Evolutionary conservation across 1,140 invertebrate genomes (phyloP), one percentile per base, ranked within the genome.

Genomic region (Ceratina japonica): DNA sequence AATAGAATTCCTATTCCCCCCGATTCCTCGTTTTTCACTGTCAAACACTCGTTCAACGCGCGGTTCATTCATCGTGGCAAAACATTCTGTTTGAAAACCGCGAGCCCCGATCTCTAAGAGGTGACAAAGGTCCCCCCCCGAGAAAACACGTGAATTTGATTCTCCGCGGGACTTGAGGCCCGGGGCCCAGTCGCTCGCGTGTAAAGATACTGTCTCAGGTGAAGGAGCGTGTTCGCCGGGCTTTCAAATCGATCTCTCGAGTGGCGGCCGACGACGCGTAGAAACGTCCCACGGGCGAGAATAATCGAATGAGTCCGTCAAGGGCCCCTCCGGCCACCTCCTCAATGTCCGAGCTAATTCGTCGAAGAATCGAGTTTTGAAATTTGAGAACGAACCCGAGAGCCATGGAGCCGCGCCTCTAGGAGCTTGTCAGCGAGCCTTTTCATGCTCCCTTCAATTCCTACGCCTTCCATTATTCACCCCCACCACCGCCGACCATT

Each of bases 331-430:
- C n/a, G n/a, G 56, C 59, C 68, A 52, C 69, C 69, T 62, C 68
- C 74, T 77, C 74, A 89, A 89, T 89, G 85, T 88, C 83, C 75
- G 49, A 88, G 91, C 91, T 91, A 92, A 92, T 92, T 90, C 88
- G 71, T 66, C 73, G 65, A 82, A 87, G 87, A 91, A 91, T 90
- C 87, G 87, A 84, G 89, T 89, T 90, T 89, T 86, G 90, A 91
- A 92, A 92, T 89, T 88, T 84, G 88, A 92, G 88, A 79, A 37
- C 37, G 73, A 69, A 54, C 49, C 64, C 49, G 52, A 68, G 58
- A 68, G 58, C 62, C 72, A 61, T 63, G 56, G 69, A 27, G 76
- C 68, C 52, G 52, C 61, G 27, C 61, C 54, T 83, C 82, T 71
- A 75, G 63, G 76, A 85, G 5, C 83, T 86, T 84, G 86, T 90